Conservation (phyloP, 2,113 vertebrate genomes). For the Cephalopterus ornatus region DNA sequence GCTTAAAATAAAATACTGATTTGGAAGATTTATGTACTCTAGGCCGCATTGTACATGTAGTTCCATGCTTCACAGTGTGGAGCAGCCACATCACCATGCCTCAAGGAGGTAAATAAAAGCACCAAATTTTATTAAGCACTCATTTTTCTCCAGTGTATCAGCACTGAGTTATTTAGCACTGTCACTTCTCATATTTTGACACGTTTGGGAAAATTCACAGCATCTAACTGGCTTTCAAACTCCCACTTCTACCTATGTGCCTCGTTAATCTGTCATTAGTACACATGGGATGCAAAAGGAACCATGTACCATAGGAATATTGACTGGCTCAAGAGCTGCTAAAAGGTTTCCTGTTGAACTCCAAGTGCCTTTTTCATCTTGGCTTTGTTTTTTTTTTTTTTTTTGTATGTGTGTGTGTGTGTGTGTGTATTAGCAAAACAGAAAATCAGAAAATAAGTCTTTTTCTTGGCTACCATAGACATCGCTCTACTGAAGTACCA, state of each 20-base stretch:
- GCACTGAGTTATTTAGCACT: constrained; percentile 59
- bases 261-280: constrained; percentile 54
- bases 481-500: neutral
- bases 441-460: neutral
- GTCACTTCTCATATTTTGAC: constrained; percentile 68
- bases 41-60: neutral
- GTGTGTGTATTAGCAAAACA: neutral
- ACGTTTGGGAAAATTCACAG: constrained; percentile 47
- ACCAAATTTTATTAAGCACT: constrained; percentile 40
- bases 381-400: neutral
- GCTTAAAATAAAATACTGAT: neutral
- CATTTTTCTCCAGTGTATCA: constrained; percentile 50
- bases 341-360: neutral
- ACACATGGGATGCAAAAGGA: neutral
- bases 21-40: neutral
- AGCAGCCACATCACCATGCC: neutral
- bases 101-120: constrained; percentile 29
- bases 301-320: neutral
- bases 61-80: neutral
- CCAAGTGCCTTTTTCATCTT: neutral
- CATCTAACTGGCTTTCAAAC: constrained; percentile 58
- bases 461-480: neutral
- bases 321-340: constrained; percentile 8
- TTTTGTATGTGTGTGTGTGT: neutral
- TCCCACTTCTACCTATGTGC: constrained; percentile 58